Evolutionary conservation across 2,888 invertebrate species (phyloP), one percentile per base, ranked within the genome.

Genomic region (Amphiduros pacificus): DNA sequence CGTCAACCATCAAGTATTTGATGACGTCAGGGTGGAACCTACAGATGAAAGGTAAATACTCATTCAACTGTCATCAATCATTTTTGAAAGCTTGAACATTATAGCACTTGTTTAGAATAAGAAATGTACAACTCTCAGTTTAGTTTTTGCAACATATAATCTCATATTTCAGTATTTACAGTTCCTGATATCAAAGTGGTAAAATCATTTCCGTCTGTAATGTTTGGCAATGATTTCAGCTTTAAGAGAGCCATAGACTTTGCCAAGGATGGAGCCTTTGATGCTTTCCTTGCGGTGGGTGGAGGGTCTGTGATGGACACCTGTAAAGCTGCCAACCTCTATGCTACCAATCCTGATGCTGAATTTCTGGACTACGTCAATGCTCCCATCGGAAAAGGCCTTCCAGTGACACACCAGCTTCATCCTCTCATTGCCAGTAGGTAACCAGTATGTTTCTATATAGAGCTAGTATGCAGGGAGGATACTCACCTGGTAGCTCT

Each of bases 281-380:
- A 95, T 79, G 89, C 91, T 51, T 94, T 89, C 75, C 87, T 95
- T 32, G 94, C 93, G 0, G 90, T 95, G 6, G 94, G 80, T 0
- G 95, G 95, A 1, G 94, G 95, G 0, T 94, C 94, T 0, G 90
- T 90, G 0, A 93, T 95, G 81, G 95, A 95, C 78, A 95, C 94
- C 0, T 91, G 92, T 73, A 95, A 95, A 82, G 93, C 90, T 1
- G 93, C 94, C 0, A 94, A 94, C 83, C 85, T 95, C n/a, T 94
- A 90, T 78, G 87, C 89, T 36, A 88, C 88, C 65, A 90, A 94
- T 81, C 89, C 89, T 0, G 85, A 89, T 0, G 92, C 93, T 0
- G 91, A 93, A 9, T 89, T 94, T 67, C 80, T 93, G 67, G 94
- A 94, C 81, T 94, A 91, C 80, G 93, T 94, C 0, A 93, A 92